Percentiles rank a stretch among this genome's conserved stretches.
Evolutionary conservation across 2,797 vertebrate genomes (phyloP).

Genomic region (Monodelphis domestica): DNA sequence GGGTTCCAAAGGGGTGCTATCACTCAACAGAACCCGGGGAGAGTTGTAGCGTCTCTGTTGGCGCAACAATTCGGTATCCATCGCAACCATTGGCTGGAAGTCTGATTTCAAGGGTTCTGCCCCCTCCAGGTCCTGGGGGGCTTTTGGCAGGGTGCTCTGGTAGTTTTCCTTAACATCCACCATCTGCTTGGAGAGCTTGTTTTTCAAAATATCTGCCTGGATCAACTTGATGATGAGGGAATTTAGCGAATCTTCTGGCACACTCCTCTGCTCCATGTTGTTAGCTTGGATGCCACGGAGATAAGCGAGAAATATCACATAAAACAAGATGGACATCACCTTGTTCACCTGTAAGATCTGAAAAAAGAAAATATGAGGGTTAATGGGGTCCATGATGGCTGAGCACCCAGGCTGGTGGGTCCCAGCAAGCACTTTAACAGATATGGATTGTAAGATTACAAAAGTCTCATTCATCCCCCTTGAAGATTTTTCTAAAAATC

Average conservation of each 20-base stretch:
- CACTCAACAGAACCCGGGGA: conserved; percentile 94
- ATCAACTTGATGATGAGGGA: conserved; percentile 97
- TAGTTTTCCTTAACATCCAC: conserved; percentile 83
- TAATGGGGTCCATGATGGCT: conserved; percentile 7
- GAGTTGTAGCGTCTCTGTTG: conserved; percentile 95
- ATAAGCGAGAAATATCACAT: conserved; percentile 98
- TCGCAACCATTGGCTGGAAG: conserved; percentile 87
- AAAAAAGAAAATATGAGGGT: conserved; percentile 80
- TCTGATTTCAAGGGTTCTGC: conserved; percentile 81
- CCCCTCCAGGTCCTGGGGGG: conserved; percentile 74
- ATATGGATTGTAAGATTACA: not conserved
- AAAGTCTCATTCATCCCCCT: not conserved
- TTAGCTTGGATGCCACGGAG: conserved; percentile 97
- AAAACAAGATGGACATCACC: conserved; percentile 99
- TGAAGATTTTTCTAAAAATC: not conserved
- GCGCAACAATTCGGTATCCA: conserved; percentile 90
- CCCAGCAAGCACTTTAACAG: not conserved
- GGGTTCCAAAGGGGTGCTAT: conserved; percentile 91
- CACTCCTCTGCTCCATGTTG: conserved; percentile 92
- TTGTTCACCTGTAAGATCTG: conserved; percentile 99
- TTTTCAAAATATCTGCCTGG: conserved; percentile 94
- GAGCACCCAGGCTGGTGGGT: not conserved
- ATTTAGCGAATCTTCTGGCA: conserved; percentile 94
- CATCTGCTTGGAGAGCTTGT: conserved; percentile 86
- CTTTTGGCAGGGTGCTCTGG: conserved; percentile 80